These are phyloP conservation scores for Drosophila macrospina DNA, from an alignment of 2,888 invertebrate species.

Conservation along the genomic window DNA sequence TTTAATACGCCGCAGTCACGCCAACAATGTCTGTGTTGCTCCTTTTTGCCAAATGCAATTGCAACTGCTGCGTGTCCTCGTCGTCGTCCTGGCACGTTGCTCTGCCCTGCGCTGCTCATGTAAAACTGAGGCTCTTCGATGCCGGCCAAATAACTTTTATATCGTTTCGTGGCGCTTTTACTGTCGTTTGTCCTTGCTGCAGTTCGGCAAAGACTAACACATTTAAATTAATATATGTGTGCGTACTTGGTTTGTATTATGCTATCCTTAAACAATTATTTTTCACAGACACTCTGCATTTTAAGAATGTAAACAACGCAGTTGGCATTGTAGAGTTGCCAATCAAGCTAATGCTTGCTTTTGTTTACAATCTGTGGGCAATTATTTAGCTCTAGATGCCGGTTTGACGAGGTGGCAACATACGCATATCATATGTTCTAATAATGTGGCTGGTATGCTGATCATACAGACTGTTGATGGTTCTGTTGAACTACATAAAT, in stretches of 20 bases:
- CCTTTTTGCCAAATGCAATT: constrained; percentile 12
- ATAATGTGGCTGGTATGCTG: constrained; percentile 37
- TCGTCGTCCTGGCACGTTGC: constrained; percentile 37
- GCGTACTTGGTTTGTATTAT: background rate
- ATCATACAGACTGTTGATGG: too few species aligned
- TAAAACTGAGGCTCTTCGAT: constrained; percentile 61
- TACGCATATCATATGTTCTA: constrained; percentile 26
- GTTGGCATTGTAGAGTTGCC: constrained; percentile 37
- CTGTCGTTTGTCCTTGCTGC: constrained; percentile 5
- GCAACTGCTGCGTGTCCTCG: constrained; percentile 17
- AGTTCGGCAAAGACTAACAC: background rate
- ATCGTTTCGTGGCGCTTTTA: constrained; percentile 41
- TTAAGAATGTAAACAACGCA: constrained; percentile 19
- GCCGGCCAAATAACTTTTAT: constrained; percentile 73
- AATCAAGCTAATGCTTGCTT: background rate
- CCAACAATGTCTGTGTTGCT: constrained; percentile 44
- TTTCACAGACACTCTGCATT: background rate
- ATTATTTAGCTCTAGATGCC: constrained; percentile 15
- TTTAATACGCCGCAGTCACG: constrained; percentile 79
- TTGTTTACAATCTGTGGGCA: constrained; percentile 42
- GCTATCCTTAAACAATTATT: background rate
- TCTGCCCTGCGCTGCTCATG: constrained; percentile 67
- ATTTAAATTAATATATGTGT: background rate
- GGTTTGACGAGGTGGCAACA: constrained; percentile 48
- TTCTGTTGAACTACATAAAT: too few species aligned